Conservation (phyloP, 1,140 invertebrate species). For the Drosophila novamexicana region DNA sequence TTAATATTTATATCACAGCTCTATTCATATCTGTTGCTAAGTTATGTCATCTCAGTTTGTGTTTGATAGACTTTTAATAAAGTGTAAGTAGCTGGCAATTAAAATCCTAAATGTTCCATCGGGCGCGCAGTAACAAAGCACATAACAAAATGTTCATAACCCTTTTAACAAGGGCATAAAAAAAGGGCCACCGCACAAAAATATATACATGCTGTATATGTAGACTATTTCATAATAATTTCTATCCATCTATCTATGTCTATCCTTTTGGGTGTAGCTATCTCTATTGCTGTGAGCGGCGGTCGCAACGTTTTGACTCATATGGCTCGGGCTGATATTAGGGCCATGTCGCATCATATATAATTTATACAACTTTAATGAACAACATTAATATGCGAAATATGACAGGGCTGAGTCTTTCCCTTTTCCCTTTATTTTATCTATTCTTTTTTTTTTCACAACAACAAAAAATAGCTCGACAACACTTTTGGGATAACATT, state of each 20-base stretch:
- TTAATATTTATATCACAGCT: slow-evolving; percentile 26
- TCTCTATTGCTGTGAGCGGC: slow-evolving; percentile 3
- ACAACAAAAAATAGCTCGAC: slow-evolving; percentile 48
- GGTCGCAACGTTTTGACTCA: slow-evolving; percentile 20
- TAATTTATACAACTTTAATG: slow-evolving; percentile 82
- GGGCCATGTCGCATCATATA: slow-evolving; percentile 69
- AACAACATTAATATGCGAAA: slow-evolving; percentile 80
- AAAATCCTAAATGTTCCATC: neutral
- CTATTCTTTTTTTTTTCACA: neutral
- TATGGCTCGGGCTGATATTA: slow-evolving; percentile 27
- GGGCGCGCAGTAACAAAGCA: neutral
- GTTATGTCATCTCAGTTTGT: slow-evolving; percentile 23
- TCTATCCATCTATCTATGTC: slow-evolving; percentile 3
- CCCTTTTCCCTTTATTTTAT: neutral
- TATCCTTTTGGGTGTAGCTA: neutral
- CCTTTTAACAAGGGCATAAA: slow-evolving; percentile 11
- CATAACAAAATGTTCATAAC: slow-evolving; percentile 15
- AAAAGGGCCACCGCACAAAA: slow-evolving; percentile 9
- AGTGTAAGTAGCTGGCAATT: slow-evolving; percentile 26
- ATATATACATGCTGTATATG: neutral
- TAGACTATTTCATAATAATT: neutral
- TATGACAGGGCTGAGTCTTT: slow-evolving; percentile 51
- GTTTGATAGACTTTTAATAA: slow-evolving; percentile 14
- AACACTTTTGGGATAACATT: slow-evolving; percentile 79
- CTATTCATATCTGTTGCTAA: slow-evolving; percentile 1